Base-by-base conservation (phyloP, 2,888 invertebrate genomes). In the Hoplodrina blanda region DNA sequence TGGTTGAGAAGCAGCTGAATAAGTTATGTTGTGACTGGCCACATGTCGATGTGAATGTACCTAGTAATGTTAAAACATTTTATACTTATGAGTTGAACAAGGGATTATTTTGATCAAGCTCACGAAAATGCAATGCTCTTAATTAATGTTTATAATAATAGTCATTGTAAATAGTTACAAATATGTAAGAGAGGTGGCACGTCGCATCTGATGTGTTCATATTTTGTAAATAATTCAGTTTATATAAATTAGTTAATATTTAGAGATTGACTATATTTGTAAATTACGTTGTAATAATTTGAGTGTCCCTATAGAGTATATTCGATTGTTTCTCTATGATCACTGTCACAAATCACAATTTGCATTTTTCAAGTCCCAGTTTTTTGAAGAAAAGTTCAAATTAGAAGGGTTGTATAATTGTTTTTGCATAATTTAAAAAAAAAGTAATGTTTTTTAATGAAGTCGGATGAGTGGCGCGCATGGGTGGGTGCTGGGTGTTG, bases 131-230 rank as follows among this genome's bases (percentile, higher is more conserved):
- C 94, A 95, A 96, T 95, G 95, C 95, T 95, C 95, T 92, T 93
- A 91, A 91, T 91, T 91, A 93, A 91, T 93, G 90, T 94, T 92
- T 91, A 91, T 91, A 90, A 73, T 87, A 85, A 91, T 95, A 96
- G 95, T 95, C 93, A 95, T 91, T 96, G 96, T 96, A 96, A 92
- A 96, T 96, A 96, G 90, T 89, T 93, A 93, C 91, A 92, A 91
- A 91, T 92, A 88, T 91, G 90, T 94, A 92, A 92, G 93, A 89
- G 89, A 90, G 89, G 88, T 89, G 89, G 88, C 92, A 90, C 87
- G 92, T 93, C 91, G 86, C 87, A 81, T 87, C 81, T 81, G 93
- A 91, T 89, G 94, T 91, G 93, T 88, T 92, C 91, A 90, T 93
- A 92, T 91, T 92, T 89, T 96, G 96, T 96, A 96, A 94, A 96